Evolutionary conservation across 2,888 invertebrate species (phyloP), one percentile per base, ranked within the genome.

Genomic region (Spilosoma lubricipeda): DNA sequence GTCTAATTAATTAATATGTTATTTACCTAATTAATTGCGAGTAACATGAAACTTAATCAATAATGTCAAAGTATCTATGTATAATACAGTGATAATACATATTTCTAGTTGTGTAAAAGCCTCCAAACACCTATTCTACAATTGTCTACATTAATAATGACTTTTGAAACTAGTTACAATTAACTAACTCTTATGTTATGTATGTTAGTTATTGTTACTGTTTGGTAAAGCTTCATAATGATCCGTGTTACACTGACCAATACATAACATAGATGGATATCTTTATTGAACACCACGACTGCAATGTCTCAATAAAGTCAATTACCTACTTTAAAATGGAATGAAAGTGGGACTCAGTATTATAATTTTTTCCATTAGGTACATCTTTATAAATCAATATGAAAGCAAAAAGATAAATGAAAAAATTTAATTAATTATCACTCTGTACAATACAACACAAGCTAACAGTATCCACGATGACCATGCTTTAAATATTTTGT

Each of bases 121-220:
- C 86, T 95, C 95, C 92, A 95, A 95, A 95, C 95, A 90, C 92
- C 95, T 95, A 95, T 88, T 86, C 92, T 93, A 94, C 92, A 75
- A 86, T 89, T 87, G 74, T 88, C 91, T 94, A 93, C 87, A 80
- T 86, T 82, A 87, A 75, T 84, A 83, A 80, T 83, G 79, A 81
- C 86, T 86, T 88, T 78, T 80, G 84, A 85, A 87, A 86, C 86
- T 90, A 89, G 85, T 85, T 86, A 87, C 86, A 86, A 39, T 77
- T 80, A 78, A 77, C 71, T 80, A 75, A 72, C 86, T 84, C 93
- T 93, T 94, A 94, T 92, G 93, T 56, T 20, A 56, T n/a, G 9
- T 93, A 93, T 93, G 90, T 90, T 91, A 90, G 85, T 93, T 94
- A 93, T 93, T 94, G 93, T 93, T 91, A 91, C 89, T 84, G 88